Evolutionary conservation across 2,888 invertebrate genomes (phyloP).

Genomic region (Napeogenes sylphis): DNA sequence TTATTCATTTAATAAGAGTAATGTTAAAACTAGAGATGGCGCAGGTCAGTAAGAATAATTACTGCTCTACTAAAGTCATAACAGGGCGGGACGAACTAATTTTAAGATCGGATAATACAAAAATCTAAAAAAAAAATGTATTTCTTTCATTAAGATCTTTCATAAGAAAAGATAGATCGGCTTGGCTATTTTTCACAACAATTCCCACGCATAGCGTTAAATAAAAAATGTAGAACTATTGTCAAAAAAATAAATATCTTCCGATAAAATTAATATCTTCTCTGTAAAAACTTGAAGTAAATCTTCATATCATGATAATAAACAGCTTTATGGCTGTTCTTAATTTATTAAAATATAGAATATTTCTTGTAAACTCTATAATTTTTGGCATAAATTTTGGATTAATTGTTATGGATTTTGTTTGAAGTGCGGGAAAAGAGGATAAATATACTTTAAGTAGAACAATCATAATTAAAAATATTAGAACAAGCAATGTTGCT

Average conservation of each 20-base stretch:
- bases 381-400: conserved; percentile 3
- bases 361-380: conserved; percentile 12
- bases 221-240: neutral
- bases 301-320: conserved; percentile 8
- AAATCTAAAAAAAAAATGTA: neutral
- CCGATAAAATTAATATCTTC: conserved; percentile 15
- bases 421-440: neutral
- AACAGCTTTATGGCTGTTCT: conserved; percentile 9
- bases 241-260: conserved; percentile 2
- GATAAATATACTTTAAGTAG: conserved; percentile 4
- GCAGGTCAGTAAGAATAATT: neutral
- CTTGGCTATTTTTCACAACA: conserved; percentile 10
- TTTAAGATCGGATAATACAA: neutral
- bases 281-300: conserved; percentile 9
- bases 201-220: conserved; percentile 15
- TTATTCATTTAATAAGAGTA: neutral
- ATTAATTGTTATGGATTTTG: conserved; percentile 2
- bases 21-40: neutral
- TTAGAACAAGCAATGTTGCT: too few relatives aligned
- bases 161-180: conserved; percentile 12
- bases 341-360: conserved; percentile 16
- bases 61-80: neutral
- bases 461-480: neutral
- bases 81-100: neutral
- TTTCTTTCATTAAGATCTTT: too few relatives aligned